Percentiles rank a stretch among this genome's conserved stretches.
Evolutionary conservation across 2,797 vertebrate species (phyloP).

Genomic region (Micromesistius poutassou): DNA sequence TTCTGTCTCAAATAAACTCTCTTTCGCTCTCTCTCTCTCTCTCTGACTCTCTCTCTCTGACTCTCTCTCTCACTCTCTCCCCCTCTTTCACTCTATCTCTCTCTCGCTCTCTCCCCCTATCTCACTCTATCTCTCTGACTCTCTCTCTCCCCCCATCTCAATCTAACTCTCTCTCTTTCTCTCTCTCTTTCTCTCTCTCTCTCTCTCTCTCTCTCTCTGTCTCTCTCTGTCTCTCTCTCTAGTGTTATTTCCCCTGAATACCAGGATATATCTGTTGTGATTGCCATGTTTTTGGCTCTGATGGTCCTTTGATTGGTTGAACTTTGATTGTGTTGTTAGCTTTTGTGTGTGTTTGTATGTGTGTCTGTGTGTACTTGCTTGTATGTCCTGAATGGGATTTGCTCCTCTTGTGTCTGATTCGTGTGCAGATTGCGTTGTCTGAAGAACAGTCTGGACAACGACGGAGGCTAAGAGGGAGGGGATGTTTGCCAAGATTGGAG

Average conservation of each 20-base stretch:
- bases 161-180: slow-evolving; percentile 15
- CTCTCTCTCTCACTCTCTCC: no score
- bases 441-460: slow-evolving; percentile 13
- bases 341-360: slow-evolving; percentile 9
- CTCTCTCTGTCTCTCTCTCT: background rate
- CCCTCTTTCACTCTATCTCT: no score
- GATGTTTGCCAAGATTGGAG: slow-evolving; percentile 20
- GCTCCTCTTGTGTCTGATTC: slow-evolving; percentile 7
- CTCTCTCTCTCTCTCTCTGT: slow-evolving; percentile 9
- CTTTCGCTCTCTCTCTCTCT: background rate
- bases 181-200: background rate
- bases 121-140: slow-evolving; percentile 4
- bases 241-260: background rate
- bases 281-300: slow-evolving; percentile 7
- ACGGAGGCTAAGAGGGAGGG: slow-evolving; percentile 16
- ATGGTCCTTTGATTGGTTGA: slow-evolving; percentile 5
- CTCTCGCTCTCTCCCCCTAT: slow-evolving; percentile 1
- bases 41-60: background rate
- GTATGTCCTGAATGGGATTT: slow-evolving; percentile 25
- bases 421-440: slow-evolving; percentile 16
- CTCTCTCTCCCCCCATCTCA: background rate
- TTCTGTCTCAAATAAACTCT: slow-evolving; percentile 29
- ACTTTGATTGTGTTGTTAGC: slow-evolving; percentile 1
- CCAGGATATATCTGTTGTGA: slow-evolving; percentile 1
- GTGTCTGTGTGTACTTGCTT: background rate